Base-by-base conservation (phyloP, 2,888 invertebrate species). In the Brachyptera putata region DNA sequence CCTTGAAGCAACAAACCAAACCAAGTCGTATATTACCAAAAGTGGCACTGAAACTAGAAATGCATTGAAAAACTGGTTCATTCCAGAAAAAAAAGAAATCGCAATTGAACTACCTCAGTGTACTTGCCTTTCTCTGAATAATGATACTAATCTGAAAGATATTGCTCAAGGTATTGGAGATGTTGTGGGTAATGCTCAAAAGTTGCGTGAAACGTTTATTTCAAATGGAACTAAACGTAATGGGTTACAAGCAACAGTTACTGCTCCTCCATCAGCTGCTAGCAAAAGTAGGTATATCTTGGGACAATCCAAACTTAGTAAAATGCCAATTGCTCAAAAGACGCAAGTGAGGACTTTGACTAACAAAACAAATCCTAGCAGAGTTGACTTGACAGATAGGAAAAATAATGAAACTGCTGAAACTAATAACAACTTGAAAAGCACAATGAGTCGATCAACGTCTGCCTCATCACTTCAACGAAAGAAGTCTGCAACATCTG, bases 171-270 rank as follows among this genome's bases (percentile, higher is more conserved):
- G 34, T 18, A 53, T 53, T 18, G 53, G 22, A 36, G 18, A 53
- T 21, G 22, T 53, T 53, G 53, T 53, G 7, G 53, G 22, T 21
- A 53, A 53, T 53, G 53, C 53, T 7, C 53, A 53, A 21, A 30
- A 53, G 16, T 13, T 53, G 16, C 30, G 53, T 5, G 53, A 34
- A 34, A 46, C 21, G 22, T 13, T 24, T 7, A 3, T 2, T 18
- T 7, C 9, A 11, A 41, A 41, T 30, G 5, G 30, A 30, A 7
- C 34, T 16, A 41, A 41, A 5, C 18, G 18, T 41, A 18, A 16
- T 18, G n/a, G n/a, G n/a, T n/a, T n/a, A n/a, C n/a, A n/a, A 30
- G 11, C 30, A 30, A 30, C 5, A 11, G 11, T 7, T 11, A 7
- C 5, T 30, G 30, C 30, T 30, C n/a, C n/a, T n/a, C n/a, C n/a